Evolutionary conservation across 2,888 invertebrate genomes (phyloP).

Genomic region (Pollenia griseotomentosa): DNA sequence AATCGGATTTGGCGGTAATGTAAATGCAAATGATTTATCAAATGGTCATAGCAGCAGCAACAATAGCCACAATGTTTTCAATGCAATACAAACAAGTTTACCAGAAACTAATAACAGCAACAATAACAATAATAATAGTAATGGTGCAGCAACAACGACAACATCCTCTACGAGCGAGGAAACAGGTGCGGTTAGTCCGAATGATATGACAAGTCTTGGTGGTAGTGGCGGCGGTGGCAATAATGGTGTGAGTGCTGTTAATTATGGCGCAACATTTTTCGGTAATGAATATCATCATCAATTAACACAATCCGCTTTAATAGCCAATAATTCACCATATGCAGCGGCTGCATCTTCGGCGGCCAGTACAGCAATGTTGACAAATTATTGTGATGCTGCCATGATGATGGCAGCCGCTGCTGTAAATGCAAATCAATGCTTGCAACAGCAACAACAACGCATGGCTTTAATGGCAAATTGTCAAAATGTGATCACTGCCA

Average conservation of each 20-base stretch:
- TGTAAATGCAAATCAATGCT: constrained; percentile 83
- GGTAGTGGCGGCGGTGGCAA: constrained; percentile 8
- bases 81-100: constrained; percentile 72
- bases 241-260: constrained; percentile 50
- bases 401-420: constrained; percentile 84
- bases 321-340: constrained; percentile 65
- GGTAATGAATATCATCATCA: constrained; percentile 72
- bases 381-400: constrained; percentile 84
- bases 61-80: constrained; percentile 47
- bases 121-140: constrained; percentile 40
- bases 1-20: constrained; percentile 76
- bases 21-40: constrained; percentile 67
- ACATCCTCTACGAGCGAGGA: constrained; percentile 70
- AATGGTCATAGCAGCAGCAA: constrained; percentile 71
- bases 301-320: constrained; percentile 68
- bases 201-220: constrained; percentile 30
- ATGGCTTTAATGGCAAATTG: constrained; percentile 78
- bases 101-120: constrained; percentile 63
- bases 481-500: constrained; percentile 73
- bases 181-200: constrained; percentile 57
- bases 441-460: constrained; percentile 83
- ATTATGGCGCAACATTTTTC: constrained; percentile 72
- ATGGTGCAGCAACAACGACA: constrained; percentile 70
- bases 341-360: constrained; percentile 73
- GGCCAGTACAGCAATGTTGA: constrained; percentile 81